A percentile compares a stretch with the other conserved stretches of the same genome.
phyloP scores from a whole-genome alignment of 2,888 invertebrate species.

The Coleophora flavipennella region DNA sequence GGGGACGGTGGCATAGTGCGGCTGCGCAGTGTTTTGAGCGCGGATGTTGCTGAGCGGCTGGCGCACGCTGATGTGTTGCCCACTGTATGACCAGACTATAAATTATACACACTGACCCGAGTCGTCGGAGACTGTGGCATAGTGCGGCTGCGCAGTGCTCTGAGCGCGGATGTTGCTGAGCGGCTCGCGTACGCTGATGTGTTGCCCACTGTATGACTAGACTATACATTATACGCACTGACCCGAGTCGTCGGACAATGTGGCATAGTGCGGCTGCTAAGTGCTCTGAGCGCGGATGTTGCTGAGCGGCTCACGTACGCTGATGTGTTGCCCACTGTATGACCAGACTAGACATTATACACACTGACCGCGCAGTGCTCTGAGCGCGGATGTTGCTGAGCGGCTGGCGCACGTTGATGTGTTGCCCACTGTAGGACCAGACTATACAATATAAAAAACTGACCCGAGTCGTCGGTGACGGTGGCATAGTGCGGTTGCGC shows the following conservation, averaged over 20 bases:
- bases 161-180: constrained; percentile 77
- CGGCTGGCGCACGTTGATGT: constrained; percentile 92
- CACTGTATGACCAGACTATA: constrained; percentile 76
- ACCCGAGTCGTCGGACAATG: too few relatives aligned
- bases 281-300: constrained; percentile 73
- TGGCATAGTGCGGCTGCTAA: constrained; percentile 80
- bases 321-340: constrained; percentile 91
- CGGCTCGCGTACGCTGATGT: constrained; percentile 94
- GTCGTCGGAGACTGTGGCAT: constrained; percentile 93
- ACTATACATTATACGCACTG: neutral
- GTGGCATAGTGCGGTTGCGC: constrained; percentile 83
- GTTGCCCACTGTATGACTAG: constrained; percentile 79
- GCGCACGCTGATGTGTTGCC: constrained; percentile 94
- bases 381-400: constrained; percentile 77
- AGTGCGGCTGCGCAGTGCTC: too few relatives aligned
- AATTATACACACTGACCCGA: constrained; percentile 85
- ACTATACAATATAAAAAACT: constrained; percentile 6
- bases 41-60: constrained; percentile 80
- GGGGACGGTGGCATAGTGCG: too few relatives aligned
- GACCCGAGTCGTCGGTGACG: constrained; percentile 92
- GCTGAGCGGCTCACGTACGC: constrained; percentile 87
- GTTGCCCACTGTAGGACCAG: too few relatives aligned
- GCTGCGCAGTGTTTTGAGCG: constrained; percentile 74
- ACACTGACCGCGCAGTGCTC: constrained; percentile 55
- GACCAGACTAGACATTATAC: neutral